phyloP scores from a whole-genome alignment of 2,797 vertebrate genomes.

The Paramormyrops hopkinsi region DNA sequence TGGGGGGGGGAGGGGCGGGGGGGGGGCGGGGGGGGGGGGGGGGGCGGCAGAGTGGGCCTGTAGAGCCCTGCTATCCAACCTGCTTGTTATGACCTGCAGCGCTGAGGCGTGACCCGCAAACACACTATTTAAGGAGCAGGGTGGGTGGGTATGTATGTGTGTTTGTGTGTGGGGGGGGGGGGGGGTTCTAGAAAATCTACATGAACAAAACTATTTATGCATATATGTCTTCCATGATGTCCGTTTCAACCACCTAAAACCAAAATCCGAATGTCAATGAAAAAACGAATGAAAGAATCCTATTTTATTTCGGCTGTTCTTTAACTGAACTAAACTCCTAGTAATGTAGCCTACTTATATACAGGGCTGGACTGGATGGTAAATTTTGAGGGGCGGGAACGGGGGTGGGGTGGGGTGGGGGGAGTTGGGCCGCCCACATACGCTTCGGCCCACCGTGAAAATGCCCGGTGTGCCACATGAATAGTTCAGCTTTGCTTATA shows the following conservation, averaged over 20 bases:
- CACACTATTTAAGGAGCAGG: too few relatives aligned
- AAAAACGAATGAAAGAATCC: neutral
- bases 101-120: too few relatives aligned
- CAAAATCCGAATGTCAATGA: neutral
- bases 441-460: neutral
- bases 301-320: neutral
- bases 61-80: too few relatives aligned
- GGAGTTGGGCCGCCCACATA: neutral
- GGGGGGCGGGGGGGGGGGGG: too few relatives aligned
- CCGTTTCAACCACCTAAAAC: neutral
- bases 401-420: too few relatives aligned
- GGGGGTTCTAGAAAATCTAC: neutral
- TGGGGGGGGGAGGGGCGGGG: too few relatives aligned
- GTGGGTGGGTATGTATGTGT: neutral
- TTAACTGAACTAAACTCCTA: neutral
- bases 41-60: too few relatives aligned
- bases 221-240: neutral
- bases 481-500: neutral
- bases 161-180: too few relatives aligned
- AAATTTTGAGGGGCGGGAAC: neutral
- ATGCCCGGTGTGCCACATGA: neutral
- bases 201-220: neutral
- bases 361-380: neutral
- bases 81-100: too few relatives aligned
- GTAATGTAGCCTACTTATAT: neutral